These are phyloP conservation scores for Lytechinus pictus DNA, from an alignment of 35 echinoderm and acorn worm species.

Conservation along the genomic window DNA sequence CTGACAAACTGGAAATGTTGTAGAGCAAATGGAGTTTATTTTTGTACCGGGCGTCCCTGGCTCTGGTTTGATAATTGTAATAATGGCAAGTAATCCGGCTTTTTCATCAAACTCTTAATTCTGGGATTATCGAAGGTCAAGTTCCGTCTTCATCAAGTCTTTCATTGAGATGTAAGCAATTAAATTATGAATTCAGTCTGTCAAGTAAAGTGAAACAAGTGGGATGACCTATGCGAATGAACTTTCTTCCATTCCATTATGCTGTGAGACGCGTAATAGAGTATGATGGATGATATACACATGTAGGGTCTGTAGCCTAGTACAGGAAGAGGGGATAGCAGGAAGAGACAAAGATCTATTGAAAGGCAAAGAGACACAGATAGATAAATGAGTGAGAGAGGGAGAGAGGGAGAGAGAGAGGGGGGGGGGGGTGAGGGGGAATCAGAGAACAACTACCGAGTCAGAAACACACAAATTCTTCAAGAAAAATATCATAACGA, in stretches of 20 bases:
- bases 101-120: neutral
- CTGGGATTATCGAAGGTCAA: neutral
- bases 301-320: no score
- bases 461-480: neutral
- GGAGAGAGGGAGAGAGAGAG: no score
- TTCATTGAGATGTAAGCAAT: conserved; percentile 5
- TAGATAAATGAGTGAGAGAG: neutral
- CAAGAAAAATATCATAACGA: neutral
- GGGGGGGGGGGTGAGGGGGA: no score
- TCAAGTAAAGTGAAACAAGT: neutral
- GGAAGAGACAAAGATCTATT: no score
- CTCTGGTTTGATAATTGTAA: neutral
- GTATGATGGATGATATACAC: no score
- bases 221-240: neutral
- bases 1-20: neutral
- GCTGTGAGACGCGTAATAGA: no score
- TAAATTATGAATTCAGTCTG: neutral
- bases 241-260: neutral
- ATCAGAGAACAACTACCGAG: no score
- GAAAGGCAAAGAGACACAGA: no score
- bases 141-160: neutral
- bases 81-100: neutral
- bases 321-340: no score
- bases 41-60: neutral
- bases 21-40: neutral